These are phyloP conservation scores for Cantharis rufa DNA, from an alignment of 2,888 invertebrate genomes.

Conservation along the genomic window DNA sequence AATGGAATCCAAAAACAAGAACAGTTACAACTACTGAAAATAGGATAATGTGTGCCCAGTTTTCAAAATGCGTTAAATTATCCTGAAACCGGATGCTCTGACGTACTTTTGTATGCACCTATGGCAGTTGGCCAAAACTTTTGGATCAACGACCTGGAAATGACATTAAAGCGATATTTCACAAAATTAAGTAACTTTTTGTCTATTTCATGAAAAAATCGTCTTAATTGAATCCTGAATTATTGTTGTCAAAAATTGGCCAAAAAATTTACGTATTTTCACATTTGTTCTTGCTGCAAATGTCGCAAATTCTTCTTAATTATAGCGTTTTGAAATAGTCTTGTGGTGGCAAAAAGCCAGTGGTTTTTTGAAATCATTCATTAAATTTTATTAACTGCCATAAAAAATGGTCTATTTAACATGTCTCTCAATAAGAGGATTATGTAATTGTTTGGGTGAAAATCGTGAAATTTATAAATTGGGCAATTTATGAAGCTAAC, in stretches of 20 bases:
- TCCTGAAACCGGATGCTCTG: not conserved
- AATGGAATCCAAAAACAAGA: not conserved
- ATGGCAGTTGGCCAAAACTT: slow-evolving; percentile 13
- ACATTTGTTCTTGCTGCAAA: not conserved
- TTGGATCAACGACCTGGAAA: slow-evolving; percentile 11
- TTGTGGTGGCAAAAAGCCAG: not conserved
- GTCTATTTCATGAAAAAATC: not conserved
- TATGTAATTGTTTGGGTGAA: not conserved
- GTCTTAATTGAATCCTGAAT: not conserved
- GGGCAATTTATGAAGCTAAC: not conserved
- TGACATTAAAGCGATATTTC: not conserved
- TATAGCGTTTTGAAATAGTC: not conserved
- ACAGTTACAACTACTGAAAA: not conserved
- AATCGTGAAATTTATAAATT: not conserved
- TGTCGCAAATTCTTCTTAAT: not conserved
- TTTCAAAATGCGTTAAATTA: not conserved
- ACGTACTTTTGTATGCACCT: slow-evolving; percentile 7
- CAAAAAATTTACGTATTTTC: not conserved
- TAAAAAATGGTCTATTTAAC: not conserved
- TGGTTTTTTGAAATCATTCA: not conserved
- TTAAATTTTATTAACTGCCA: not conserved
- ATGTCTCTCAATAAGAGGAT: not conserved
- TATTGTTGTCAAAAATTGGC: not conserved
- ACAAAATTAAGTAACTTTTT: not conserved
- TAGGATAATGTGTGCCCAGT: not conserved